A percentile compares a stretch with the other conserved stretches of the same genome.
Conservation (phyloP, 2,797 vertebrate genomes). For the Knipowitschia caucasica region DNA sequence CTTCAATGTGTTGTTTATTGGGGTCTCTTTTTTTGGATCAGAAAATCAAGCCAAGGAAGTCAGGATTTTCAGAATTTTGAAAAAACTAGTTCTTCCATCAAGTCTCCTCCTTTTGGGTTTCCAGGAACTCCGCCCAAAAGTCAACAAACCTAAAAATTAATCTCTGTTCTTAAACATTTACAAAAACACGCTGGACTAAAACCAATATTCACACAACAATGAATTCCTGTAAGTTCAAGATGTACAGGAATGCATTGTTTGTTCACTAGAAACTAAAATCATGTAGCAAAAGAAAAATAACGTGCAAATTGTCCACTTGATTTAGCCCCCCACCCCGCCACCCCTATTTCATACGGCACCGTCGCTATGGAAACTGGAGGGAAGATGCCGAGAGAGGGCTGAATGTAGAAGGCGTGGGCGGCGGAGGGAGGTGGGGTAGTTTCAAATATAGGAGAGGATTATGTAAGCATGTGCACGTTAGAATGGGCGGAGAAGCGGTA, state of each 20-base stretch:
- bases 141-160: too few relatives aligned
- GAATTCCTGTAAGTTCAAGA: not conserved
- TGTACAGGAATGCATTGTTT: not conserved
- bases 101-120: too few relatives aligned
- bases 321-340: conserved; percentile 4
- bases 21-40: too few relatives aligned
- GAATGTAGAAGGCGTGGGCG: conserved; percentile 51
- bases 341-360: conserved; percentile 21
- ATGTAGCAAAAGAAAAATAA: not conserved
- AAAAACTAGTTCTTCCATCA: too few relatives aligned
- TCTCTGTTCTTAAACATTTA: too few relatives aligned
- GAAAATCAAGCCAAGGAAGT: too few relatives aligned
- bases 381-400: conserved; percentile 49
- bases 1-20: too few relatives aligned
- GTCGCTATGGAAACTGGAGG: conserved; percentile 69
- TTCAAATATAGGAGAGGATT: conserved; percentile 48
- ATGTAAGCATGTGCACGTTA: conserved; percentile 45
- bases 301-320: conserved; percentile 9
- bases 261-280: not conserved
- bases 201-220: too few relatives aligned
- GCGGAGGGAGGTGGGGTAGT: conserved; percentile 22
- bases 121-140: too few relatives aligned
- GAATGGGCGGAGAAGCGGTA: conserved; percentile 10
- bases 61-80: too few relatives aligned
- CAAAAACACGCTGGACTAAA: too few relatives aligned